Evolutionary conservation across 2,797 vertebrate species (phyloP).

Genomic region (Pteropus rufus): DNA sequence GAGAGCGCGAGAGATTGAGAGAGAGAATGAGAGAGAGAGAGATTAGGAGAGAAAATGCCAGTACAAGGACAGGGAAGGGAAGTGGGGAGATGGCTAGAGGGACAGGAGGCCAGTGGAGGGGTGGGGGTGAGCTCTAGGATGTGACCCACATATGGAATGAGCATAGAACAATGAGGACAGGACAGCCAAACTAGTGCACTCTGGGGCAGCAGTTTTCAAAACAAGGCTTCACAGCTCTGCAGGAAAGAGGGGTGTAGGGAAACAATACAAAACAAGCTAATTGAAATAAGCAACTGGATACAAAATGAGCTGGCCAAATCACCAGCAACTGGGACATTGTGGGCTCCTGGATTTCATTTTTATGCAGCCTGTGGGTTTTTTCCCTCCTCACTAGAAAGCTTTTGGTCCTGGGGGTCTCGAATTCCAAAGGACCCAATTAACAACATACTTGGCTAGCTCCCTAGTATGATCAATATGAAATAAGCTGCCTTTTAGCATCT

Average conservation of each 20-base stretch:
- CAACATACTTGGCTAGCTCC: conserved; percentile 81
- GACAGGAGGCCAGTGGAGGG: background rate
- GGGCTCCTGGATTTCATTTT: conserved; percentile 69
- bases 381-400: conserved; percentile 75
- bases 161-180: conserved; percentile 86
- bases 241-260: conserved; percentile 61
- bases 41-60: background rate
- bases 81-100: background rate
- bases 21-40: background rate
- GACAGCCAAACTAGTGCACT: conserved; percentile 80
- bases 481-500: conserved; percentile 80
- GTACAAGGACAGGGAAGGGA: background rate
- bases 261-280: conserved; percentile 59
- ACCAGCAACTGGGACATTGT: background rate
- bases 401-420: conserved; percentile 74
- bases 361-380: conserved; percentile 61
- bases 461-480: conserved; percentile 82
- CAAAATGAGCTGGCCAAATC: conserved; percentile 61
- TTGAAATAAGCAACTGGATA: conserved; percentile 46
- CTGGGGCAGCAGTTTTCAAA: conserved; percentile 82
- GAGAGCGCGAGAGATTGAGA: background rate
- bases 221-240: conserved; percentile 77
- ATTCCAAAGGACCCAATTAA: conserved; percentile 88
- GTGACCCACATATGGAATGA: conserved; percentile 89
- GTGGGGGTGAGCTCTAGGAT: conserved; percentile 77